Evolutionary conservation across 2,888 invertebrate genomes (phyloP).

Genomic region (Sympetrum striolatum): DNA sequence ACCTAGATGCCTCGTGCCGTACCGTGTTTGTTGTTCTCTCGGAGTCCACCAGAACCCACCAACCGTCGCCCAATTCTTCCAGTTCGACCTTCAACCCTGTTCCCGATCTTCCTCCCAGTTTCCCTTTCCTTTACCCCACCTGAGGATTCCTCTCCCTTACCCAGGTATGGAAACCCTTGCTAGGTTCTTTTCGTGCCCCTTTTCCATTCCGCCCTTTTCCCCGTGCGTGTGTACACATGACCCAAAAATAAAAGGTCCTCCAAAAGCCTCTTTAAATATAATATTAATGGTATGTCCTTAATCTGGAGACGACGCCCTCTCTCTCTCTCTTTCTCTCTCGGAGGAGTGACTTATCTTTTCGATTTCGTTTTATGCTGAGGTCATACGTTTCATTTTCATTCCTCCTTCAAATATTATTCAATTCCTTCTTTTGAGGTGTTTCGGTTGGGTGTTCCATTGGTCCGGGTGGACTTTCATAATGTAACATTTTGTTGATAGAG

Average conservation of each 20-base stretch:
- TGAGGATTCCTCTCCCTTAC: neutral
- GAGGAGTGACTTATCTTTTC: neutral
- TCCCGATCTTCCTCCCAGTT: neutral
- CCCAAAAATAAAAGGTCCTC: neutral
- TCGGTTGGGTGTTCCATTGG: neutral
- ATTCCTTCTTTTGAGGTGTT: neutral
- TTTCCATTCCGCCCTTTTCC: neutral
- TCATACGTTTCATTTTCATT: neutral
- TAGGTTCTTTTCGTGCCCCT: neutral
- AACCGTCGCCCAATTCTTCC: neutral
- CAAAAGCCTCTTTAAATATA: neutral
- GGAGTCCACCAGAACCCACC: neutral
- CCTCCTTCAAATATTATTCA: neutral
- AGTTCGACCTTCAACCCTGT: neutral
- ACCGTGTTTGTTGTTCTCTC: neutral
- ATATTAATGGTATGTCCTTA: neutral
- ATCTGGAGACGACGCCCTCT: neutral
- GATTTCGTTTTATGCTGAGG: too few relatives aligned
- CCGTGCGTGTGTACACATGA: neutral
- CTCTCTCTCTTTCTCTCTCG: too few relatives aligned
- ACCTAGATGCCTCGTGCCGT: neutral
- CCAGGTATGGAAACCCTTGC: neutral
- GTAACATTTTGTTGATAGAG: too few relatives aligned
- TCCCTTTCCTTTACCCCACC: neutral
- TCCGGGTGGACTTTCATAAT: neutral